Base-by-base conservation (phyloP, 2,113 vertebrate species). In the Nanorana parkeri region DNA sequence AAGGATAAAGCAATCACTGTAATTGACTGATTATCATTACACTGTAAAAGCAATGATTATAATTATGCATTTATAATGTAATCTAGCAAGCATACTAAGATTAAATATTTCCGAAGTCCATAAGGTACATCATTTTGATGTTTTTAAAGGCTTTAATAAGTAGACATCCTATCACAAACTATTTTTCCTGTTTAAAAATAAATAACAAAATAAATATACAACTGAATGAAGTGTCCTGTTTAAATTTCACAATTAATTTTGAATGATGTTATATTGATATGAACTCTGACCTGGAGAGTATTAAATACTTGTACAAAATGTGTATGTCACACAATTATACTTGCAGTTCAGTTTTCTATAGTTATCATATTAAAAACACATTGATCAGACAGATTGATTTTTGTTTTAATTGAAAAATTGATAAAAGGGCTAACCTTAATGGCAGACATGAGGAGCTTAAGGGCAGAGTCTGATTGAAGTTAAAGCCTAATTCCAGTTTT, bases 31-130 rank as follows among this genome's bases (percentile, higher is more conserved):
- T 83, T 76, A 83, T 74, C 51, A 68, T 68, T 76, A 66, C 54
- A 67, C 61, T 68, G 52, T 75, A 83, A 83, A 83, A 76, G 61
- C 80, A 83, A 76, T 83, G 63, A 76, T 83, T 83, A 83, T 68
- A 83, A 75, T 67, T 76, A 83, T 76, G 80, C 80, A 83, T 83
- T 76, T 76, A 83, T 83, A 83, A 83, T 83, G 80, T 83, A 83
- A 83, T 83, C 80, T 83, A 83, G 80, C 21, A 83, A 68, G 72
- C 71, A 83, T 68, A 66, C 72, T 41, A 83, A 75, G 63, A 76
- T 83, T 68, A 76, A 67, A 65, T 67, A 29, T 83, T 55, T 79
- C 61, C 8, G 29, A 55, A 68, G 65, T 68, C 77, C 77, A 79
- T 68, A 21, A 79, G 77, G 51, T 68, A 68, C 77, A 56, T 68